These are phyloP conservation scores for Plutella xylostella DNA, from an alignment of 2,888 invertebrate species.

Conservation along the genomic window DNA sequence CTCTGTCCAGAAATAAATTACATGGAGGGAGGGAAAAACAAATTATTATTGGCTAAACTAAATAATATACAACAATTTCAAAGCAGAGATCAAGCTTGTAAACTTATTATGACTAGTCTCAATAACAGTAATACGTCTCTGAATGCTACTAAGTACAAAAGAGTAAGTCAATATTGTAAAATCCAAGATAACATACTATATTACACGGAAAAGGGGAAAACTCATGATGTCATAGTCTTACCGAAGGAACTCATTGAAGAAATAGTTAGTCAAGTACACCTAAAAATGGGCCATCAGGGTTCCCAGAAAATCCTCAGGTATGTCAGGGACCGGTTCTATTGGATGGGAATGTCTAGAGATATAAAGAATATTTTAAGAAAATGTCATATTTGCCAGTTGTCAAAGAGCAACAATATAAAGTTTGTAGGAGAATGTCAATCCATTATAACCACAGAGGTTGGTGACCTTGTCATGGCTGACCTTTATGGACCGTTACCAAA, in stretches of 20 bases:
- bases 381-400: slow-evolving; percentile 12
- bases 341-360: not conserved
- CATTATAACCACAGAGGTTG: slow-evolving; percentile 7
- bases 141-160: not conserved
- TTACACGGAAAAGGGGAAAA: not conserved
- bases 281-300: slow-evolving; percentile 12
- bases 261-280: slow-evolving; percentile 4
- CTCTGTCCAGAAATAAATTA: slow-evolving; percentile 3
- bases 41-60: not conserved
- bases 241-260: not conserved
- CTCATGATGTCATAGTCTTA: slow-evolving; percentile 5
- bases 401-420: slow-evolving; percentile 7
- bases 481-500: slow-evolving; percentile 8
- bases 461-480: slow-evolving; percentile 11
- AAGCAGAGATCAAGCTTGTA: not conserved
- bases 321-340: slow-evolving; percentile 6
- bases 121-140: too few species aligned
- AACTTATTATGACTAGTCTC: too few species aligned
- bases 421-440: slow-evolving; percentile 9
- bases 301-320: slow-evolving; percentile 4
- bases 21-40: not conserved
- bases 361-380: slow-evolving; percentile 3
- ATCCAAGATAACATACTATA: not conserved
- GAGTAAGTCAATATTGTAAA: not conserved
- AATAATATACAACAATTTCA: not conserved